phyloP scores from a whole-genome alignment of 1,140 invertebrate species.

The Plodia interpunctella region DNA sequence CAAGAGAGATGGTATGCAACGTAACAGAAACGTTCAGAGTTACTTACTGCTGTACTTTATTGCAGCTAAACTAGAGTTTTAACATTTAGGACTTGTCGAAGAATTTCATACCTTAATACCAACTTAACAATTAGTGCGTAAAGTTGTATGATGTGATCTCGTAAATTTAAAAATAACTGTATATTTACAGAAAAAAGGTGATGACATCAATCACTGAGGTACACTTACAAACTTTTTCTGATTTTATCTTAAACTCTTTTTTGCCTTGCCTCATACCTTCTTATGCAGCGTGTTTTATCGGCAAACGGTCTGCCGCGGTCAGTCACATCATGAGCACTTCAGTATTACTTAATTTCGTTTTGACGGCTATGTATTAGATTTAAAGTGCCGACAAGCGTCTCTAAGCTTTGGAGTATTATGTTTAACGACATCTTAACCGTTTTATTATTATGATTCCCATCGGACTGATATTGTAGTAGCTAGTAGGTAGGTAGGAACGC shows the following conservation, averaged over 20 bases:
- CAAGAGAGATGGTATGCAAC: slow-evolving; percentile 28
- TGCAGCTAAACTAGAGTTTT: neutral
- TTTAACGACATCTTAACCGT: neutral
- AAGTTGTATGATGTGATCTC: neutral
- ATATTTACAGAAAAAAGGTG: neutral
- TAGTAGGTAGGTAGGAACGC: too few species aligned
- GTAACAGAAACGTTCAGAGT: slow-evolving; percentile 11
- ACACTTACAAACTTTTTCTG: slow-evolving; percentile 3
- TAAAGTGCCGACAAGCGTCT: slow-evolving; percentile 1
- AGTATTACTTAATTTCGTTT: slow-evolving; percentile 9
- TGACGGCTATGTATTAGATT: slow-evolving; percentile 3
- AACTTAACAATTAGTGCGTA: too few species aligned
- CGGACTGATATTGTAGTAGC: neutral
- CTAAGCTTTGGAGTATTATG: neutral
- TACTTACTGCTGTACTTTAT: neutral
- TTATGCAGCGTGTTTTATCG: slow-evolving; percentile 7
- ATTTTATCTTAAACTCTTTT: slow-evolving; percentile 9
- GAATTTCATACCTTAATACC: too few species aligned
- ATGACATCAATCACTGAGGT: neutral
- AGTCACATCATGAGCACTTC: slow-evolving; percentile 7
- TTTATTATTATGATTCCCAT: neutral
- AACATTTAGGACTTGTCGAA: too few species aligned
- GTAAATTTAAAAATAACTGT: too few species aligned
- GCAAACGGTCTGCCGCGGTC: neutral
- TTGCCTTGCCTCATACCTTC: neutral